Evolutionary conservation across 2,113 vertebrate species (phyloP).

Genomic region (Spheniscus mendiculus): DNA sequence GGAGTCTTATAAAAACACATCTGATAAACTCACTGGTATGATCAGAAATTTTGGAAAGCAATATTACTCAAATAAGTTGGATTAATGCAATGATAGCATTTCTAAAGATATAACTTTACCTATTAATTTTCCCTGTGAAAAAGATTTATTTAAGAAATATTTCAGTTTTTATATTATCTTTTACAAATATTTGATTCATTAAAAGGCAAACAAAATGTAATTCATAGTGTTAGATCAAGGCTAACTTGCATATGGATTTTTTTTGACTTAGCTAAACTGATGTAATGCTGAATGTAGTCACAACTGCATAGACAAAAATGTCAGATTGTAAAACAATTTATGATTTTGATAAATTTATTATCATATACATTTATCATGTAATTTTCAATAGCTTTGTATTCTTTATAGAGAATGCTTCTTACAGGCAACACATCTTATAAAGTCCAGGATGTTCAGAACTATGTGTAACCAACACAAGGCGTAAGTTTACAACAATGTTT

Average conservation of each 20-base stretch:
- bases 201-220: not conserved
- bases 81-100: not conserved
- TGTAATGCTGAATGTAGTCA: not conserved
- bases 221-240: not conserved
- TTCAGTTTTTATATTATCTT: not conserved
- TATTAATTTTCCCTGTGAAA: not conserved
- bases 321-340: not conserved
- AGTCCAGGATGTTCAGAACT: not conserved
- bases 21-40: not conserved
- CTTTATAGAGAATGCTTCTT: not conserved
- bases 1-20: not conserved
- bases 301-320: not conserved
- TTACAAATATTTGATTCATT: not conserved
- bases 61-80: not conserved
- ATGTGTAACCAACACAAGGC: fast-evolving
- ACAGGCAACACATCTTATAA: fast-evolving
- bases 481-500: not conserved
- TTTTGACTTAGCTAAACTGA: not conserved
- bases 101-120: not conserved
- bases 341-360: not conserved
- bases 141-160: not conserved
- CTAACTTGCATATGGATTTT: not conserved
- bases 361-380: not conserved
- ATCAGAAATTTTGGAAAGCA: not conserved
- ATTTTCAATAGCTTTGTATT: not conserved